phyloP scores from a whole-genome alignment of 2,797 vertebrate genomes.

The Sarcophilus harrisii region DNA sequence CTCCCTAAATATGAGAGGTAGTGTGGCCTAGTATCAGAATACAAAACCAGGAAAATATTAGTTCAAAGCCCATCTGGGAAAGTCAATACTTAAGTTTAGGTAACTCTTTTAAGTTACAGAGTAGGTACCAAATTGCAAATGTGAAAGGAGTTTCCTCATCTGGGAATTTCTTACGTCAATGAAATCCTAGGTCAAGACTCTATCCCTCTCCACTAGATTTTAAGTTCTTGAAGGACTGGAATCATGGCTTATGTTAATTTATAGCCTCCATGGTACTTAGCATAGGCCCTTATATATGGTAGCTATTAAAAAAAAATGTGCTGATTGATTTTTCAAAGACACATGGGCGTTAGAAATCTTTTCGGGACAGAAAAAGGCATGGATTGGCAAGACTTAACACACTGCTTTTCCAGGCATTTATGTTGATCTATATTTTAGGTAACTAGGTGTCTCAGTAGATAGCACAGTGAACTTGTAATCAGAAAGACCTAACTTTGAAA shows the following conservation, averaged over 20 bases:
- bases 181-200: neutral
- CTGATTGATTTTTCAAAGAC: neutral
- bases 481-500: neutral
- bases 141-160: neutral
- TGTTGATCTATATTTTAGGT: neutral
- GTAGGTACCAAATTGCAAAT: neutral
- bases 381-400: neutral
- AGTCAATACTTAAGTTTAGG: neutral
- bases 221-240: neutral
- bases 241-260: neutral
- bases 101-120: neutral
- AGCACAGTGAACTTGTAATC: neutral
- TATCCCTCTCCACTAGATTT: neutral
- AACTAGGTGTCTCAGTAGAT: neutral
- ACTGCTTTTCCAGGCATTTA: neutral
- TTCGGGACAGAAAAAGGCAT: neutral
- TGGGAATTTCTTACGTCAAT: neutral
- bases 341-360: neutral
- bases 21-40: neutral
- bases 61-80: neutral
- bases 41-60: neutral
- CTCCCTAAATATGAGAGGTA: neutral
- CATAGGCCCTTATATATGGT: neutral
- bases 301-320: neutral
- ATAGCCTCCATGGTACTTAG: neutral